These are phyloP conservation scores for Thamnaconus septentrionalis DNA, from an alignment of 2,113 vertebrate species.

Conservation along the genomic window DNA sequence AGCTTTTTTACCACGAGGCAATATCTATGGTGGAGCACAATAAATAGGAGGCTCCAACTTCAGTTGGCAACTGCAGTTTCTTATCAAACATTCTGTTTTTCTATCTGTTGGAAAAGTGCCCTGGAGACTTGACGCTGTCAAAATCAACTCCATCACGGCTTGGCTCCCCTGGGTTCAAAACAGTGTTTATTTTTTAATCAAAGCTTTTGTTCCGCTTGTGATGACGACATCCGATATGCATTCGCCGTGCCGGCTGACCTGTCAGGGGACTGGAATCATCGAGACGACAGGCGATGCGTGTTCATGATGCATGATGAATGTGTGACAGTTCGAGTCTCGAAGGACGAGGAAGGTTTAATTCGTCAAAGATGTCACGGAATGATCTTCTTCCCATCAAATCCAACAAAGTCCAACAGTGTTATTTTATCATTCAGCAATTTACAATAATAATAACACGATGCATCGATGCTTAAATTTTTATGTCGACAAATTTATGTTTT, in stretches of 20 bases:
- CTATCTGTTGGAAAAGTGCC: conserved; percentile 8
- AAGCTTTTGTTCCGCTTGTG: conserved; percentile 31
- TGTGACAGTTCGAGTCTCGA: conserved; percentile 12
- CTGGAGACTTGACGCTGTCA: conserved; percentile 18
- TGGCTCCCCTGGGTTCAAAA: conserved; percentile 16
- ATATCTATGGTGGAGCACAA: conserved; percentile 4
- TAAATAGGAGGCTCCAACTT: neutral
- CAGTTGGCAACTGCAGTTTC: neutral
- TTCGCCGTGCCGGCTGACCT: conserved; percentile 7
- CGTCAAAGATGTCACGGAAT: neutral
- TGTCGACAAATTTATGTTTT: too few species aligned
- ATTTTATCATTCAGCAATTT: too few species aligned
- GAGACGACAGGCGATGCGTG: neutral
- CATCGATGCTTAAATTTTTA: too few species aligned
- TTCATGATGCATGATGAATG: neutral
- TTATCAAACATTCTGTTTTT: conserved; percentile 41
- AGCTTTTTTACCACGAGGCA: neutral
- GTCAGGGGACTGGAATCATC: neutral
- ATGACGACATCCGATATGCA: conserved; percentile 29
- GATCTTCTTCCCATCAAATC: too few species aligned
- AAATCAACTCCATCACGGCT: conserved; percentile 18
- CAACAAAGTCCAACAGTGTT: too few species aligned
- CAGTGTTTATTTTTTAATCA: conserved; percentile 50
- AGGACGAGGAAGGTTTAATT: neutral
- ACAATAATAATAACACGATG: too few species aligned